Evolutionary conservation across 2,888 invertebrate genomes (phyloP).

Genomic region (Seira ritae): DNA sequence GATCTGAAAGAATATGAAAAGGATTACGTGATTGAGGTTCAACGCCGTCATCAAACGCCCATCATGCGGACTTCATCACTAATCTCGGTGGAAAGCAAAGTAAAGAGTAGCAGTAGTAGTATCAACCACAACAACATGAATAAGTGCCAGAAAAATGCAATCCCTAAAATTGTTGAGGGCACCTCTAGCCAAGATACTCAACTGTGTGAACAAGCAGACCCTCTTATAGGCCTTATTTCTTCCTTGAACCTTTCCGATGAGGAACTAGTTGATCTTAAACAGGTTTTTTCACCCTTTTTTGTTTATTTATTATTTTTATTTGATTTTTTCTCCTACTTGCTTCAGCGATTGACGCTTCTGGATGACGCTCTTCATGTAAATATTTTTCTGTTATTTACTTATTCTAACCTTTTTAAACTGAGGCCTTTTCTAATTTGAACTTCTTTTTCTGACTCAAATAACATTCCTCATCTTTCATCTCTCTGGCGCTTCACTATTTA

Average conservation of each 20-base stretch:
- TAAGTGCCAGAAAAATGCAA: not conserved
- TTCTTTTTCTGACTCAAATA: not conserved
- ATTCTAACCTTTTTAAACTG: not conserved
- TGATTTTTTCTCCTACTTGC: slow-evolving; percentile 4
- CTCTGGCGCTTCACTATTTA: slow-evolving; percentile 8
- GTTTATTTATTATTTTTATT: slow-evolving; percentile 31
- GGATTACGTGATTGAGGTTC: slow-evolving; percentile 86
- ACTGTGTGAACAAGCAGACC: slow-evolving; percentile 17
- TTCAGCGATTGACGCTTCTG: slow-evolving; percentile 3
- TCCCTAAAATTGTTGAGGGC: not conserved
- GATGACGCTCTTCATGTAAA: slow-evolving; percentile 1
- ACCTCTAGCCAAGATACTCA: not conserved
- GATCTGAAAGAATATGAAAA: slow-evolving; percentile 92
- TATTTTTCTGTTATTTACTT: not conserved
- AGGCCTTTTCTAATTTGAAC: not conserved
- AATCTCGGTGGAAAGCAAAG: slow-evolving; percentile 79
- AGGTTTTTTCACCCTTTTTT: slow-evolving; percentile 42
- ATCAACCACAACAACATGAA: slow-evolving; percentile 10
- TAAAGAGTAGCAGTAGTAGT: slow-evolving; percentile 56
- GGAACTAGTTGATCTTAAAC: slow-evolving; percentile 24
- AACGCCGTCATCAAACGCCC: slow-evolving; percentile 85
- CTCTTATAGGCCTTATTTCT: slow-evolving; percentile 34
- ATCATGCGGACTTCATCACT: slow-evolving; percentile 85
- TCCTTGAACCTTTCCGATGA: slow-evolving; percentile 26
- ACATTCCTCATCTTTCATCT: not conserved